Evolutionary conservation across 2,113 vertebrate species (phyloP).

Genomic region (Laticauda colubrina): DNA sequence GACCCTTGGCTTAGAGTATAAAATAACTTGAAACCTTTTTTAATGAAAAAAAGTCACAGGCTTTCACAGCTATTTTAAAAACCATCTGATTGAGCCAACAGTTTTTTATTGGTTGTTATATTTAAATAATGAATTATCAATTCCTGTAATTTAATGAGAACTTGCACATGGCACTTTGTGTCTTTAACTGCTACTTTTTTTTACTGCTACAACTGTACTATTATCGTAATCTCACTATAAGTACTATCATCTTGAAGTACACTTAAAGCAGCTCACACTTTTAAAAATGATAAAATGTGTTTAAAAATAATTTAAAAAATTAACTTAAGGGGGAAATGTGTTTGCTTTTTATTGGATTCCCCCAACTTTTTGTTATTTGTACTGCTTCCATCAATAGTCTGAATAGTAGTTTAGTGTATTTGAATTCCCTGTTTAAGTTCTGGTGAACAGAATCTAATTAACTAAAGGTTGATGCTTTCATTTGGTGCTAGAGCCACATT

Average conservation of each 20-base stretch:
- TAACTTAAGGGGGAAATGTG: neutral
- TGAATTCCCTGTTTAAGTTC: neutral
- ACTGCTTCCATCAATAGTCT: neutral
- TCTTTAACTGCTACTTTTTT: constrained; percentile 7
- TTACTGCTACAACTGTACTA: neutral
- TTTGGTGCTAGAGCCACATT: neutral
- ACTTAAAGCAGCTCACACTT: neutral
- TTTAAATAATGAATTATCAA: constrained; percentile 9
- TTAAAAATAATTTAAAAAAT: neutral
- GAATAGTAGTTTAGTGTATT: neutral
- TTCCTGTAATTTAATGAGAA: constrained; percentile 19
- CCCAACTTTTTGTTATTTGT: neutral
- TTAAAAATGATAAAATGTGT: neutral
- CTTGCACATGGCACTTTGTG: neutral
- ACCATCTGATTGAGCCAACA: constrained; percentile 16
- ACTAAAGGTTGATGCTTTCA: neutral
- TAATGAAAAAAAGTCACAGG: constrained; percentile 3
- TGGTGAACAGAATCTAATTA: neutral
- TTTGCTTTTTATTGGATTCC: neutral
- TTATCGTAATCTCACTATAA: neutral
- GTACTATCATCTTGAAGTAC: neutral
- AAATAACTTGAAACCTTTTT: neutral
- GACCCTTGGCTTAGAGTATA: neutral
- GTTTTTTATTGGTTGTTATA: neutral
- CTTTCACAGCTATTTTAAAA: neutral